Evolutionary conservation across 92 coral and sea anemone species (phyloP).

Genomic region (Virgularia gustaviana): DNA sequence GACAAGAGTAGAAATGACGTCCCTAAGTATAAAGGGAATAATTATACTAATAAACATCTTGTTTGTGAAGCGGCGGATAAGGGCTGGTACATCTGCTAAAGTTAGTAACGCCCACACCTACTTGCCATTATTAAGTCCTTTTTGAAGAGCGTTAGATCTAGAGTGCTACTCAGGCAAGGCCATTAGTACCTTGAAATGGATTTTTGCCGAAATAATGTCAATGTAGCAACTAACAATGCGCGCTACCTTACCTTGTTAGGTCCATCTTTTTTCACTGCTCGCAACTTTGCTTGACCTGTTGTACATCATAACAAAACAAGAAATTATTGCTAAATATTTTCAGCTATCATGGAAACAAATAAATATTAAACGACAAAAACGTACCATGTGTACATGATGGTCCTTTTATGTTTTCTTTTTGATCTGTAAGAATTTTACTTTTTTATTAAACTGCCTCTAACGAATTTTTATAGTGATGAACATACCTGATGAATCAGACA

Average conservation of each 20-base stretch:
- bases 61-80: too few species aligned
- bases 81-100: neutral
- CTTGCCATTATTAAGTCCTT: too few species aligned
- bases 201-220: too few species aligned
- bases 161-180: too few species aligned
- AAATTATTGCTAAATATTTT: neutral
- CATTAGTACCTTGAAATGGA: too few species aligned
- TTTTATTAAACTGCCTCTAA: neutral
- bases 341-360: neutral
- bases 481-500: conserved; percentile 17
- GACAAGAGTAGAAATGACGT: conserved; percentile 77
- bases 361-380: neutral
- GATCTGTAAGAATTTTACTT: conserved; percentile 34
- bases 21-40: conserved; percentile 54
- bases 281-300: conserved; percentile 72
- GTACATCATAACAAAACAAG: too few species aligned
- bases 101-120: too few species aligned
- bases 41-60: neutral
- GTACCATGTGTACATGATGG: conserved; percentile 87
- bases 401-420: conserved; percentile 48
- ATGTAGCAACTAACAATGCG: too few species aligned
- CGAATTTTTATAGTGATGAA: too few species aligned
- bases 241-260: conserved; percentile 75
- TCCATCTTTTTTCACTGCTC: conserved; percentile 88
- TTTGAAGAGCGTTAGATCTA: too few species aligned